Evolutionary conservation across 2,888 invertebrate species (phyloP).

Genomic region (Augiades crinisus): DNA sequence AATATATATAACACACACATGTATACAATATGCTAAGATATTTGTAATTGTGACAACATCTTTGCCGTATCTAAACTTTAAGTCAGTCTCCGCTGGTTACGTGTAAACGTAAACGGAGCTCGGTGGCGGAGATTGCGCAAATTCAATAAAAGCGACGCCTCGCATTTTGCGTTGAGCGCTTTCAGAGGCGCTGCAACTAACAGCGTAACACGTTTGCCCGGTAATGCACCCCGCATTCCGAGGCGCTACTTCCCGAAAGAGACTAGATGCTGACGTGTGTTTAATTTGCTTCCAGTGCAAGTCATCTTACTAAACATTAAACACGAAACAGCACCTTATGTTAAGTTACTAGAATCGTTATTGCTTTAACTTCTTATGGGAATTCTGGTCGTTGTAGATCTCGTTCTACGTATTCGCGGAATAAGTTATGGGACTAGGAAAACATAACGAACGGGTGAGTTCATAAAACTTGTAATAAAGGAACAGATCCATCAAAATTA

Average conservation of each 20-base stretch:
- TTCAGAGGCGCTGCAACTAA: neutral
- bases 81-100: neutral
- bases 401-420: neutral
- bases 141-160: neutral
- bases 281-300: neutral
- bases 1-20: too few species aligned
- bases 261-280: neutral
- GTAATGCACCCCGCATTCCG: neutral
- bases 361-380: neutral
- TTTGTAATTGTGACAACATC: too few species aligned
- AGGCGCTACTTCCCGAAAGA: neutral
- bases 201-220: neutral
- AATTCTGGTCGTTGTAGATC: too few species aligned
- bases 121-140: conserved; percentile 2
- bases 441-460: conserved; percentile 17
- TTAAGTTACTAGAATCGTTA: too few species aligned
- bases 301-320: too few species aligned
- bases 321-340: too few species aligned
- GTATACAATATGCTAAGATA: too few species aligned
- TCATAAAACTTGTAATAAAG: conserved; percentile 23
- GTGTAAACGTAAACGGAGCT: neutral
- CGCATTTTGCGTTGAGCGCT: neutral
- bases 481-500: conserved; percentile 35
- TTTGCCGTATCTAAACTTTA: neutral
- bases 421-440: conserved; percentile 8